Base-by-base conservation (phyloP, 2,797 vertebrate species). In the Acanthornis magna region DNA sequence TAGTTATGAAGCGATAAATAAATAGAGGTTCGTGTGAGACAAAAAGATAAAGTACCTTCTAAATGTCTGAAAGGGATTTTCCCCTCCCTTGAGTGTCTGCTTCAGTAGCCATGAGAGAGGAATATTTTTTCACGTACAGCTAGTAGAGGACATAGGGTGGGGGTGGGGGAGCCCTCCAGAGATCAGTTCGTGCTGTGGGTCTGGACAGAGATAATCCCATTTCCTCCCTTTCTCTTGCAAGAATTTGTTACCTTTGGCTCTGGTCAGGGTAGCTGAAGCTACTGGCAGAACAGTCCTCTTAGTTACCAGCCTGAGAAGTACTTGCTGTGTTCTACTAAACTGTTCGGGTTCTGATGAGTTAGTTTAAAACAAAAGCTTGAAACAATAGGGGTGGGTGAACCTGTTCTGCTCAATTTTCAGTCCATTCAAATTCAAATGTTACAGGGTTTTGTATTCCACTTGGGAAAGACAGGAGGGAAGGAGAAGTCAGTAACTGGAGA, bases 111-210 rank as follows among this genome's bases (percentile, higher is more conserved):
- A 93, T 88, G 63, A 90, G 60, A 87, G 79, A 70, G 48, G 85
- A 92, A 73, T 91, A 94, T 92, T 88, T 89, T 88, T 94, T 86
- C 94, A 96, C 62, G 51, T 96, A 91, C 85, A 76, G 63, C 76
- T 63, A 84, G 75, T 48, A 75, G 71, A 94, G 71, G 34, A 63
- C 60, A 43, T 57, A 32, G 79, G 21, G 32, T 90, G 94, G 93
- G 88, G 78, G 68, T 57, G 70, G 90, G 91, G 94, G 13, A 91
- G 11, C 34, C 76, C 50, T 89, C 43, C 75, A 57, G 73, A 89
- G 76, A 63, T 76, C 34, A 1, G 51, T 74, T 88, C 6, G 3
- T 90, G 80, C 71, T 84, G 55, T 90, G 83, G 79, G 42, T 91
- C 85, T 89, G 82, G 63, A 47, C 45, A 57, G 83, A 83, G 88